Evolutionary conservation across 2,797 vertebrate species (phyloP).

Genomic region (Fistularia tabacaria): DNA sequence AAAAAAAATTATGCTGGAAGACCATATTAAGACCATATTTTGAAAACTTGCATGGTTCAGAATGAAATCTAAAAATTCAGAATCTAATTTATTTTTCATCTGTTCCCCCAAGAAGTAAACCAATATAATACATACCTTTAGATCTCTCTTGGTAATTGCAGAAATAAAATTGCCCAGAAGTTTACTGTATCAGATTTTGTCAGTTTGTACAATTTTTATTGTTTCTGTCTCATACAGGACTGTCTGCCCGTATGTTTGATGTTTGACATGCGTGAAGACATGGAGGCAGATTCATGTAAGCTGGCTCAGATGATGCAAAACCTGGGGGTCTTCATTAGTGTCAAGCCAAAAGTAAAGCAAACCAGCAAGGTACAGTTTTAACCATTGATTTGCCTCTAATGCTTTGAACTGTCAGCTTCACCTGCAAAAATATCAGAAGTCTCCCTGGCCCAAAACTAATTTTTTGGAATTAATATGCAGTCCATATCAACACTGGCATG

Average conservation of each 20-base stretch:
- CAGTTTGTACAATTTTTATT: background rate
- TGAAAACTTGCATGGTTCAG: too few relatives aligned
- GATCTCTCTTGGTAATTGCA: too few relatives aligned
- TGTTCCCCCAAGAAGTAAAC: too few relatives aligned
- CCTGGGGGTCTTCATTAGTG: conserved; percentile 78
- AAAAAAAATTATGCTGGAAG: background rate
- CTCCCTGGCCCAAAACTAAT: background rate
- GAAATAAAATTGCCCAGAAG: background rate
- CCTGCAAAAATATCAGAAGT: background rate
- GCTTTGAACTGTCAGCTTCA: background rate
- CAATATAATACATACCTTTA: too few relatives aligned
- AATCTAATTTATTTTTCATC: too few relatives aligned
- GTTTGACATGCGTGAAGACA: conserved; percentile 81
- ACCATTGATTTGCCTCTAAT: background rate
- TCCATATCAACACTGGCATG: background rate
- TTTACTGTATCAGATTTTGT: too few relatives aligned
- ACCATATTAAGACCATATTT: too few relatives aligned
- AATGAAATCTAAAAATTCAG: too few relatives aligned
- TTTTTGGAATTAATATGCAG: conserved; percentile 10
- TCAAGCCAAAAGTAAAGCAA: conserved; percentile 81
- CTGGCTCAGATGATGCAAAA: conserved; percentile 80
- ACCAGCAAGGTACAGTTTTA: conserved; percentile 72
- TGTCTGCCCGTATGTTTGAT: conserved; percentile 80
- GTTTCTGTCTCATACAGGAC: conserved; percentile 57
- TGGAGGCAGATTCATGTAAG: conserved; percentile 68